These are phyloP conservation scores for Coelopa frigida DNA, from an alignment of 1,140 invertebrate genomes.

Conservation along the genomic window DNA sequence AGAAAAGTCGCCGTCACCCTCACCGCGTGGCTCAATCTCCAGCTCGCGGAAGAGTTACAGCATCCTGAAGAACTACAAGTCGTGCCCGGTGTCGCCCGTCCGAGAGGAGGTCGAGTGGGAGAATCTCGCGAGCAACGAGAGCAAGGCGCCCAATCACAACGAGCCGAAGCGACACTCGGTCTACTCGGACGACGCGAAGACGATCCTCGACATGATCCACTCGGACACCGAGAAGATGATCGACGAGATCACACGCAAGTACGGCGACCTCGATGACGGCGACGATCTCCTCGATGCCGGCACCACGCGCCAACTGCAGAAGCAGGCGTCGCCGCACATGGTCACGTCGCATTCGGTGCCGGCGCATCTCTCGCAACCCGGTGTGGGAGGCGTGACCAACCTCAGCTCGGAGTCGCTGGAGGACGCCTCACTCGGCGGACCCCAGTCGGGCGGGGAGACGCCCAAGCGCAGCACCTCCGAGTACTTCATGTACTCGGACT, in stretches of 20 bases:
- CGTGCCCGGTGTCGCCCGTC: slow-evolving; percentile 59
- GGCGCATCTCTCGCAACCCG: slow-evolving; percentile 19
- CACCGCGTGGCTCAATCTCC: no score
- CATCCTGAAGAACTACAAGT: slow-evolving; percentile 61
- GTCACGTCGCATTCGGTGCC: slow-evolving; percentile 32
- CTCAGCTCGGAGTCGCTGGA: background rate
- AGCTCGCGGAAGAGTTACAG: slow-evolving; percentile 48
- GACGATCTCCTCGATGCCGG: slow-evolving; percentile 41
- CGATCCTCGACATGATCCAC: slow-evolving; percentile 54
- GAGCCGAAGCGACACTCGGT: slow-evolving; percentile 42
- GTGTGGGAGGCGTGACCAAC: background rate
- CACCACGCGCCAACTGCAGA: slow-evolving; percentile 14
- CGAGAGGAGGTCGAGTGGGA: slow-evolving; percentile 59
- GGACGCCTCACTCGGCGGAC: background rate
- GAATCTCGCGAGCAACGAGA: slow-evolving; percentile 44
- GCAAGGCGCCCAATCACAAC: slow-evolving; percentile 19
- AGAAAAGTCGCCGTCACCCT: no score
- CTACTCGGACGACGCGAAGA: slow-evolving; percentile 50
- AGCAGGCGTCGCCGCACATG: no score
- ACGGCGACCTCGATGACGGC: slow-evolving; percentile 51
- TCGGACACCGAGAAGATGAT: slow-evolving; percentile 57
- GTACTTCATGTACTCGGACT: slow-evolving; percentile 62
- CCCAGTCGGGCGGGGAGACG: no score
- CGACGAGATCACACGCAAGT: slow-evolving; percentile 54
- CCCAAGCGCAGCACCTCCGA: slow-evolving; percentile 63